Base-by-base conservation (phyloP, 2,113 vertebrate genomes). In the Aptenodytes forsteri region DNA sequence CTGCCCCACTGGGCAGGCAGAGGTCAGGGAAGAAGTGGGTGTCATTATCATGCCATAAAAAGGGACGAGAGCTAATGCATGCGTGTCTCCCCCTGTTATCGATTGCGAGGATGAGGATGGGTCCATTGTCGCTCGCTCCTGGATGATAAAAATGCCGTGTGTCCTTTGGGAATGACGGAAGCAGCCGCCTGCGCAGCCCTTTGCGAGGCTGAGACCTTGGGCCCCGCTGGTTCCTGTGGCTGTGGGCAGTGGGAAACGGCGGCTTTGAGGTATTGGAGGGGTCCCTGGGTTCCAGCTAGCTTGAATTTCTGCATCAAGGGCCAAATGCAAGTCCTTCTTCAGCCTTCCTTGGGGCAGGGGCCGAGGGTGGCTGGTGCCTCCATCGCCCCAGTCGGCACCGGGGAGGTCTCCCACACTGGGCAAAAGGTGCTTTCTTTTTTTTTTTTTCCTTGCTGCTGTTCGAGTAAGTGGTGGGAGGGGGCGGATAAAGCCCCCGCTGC, bases 361-460 rank as follows among this genome's bases (percentile, higher is more conserved):
- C 36, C 0, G 30, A 15, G 40, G 5, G 13, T 10, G 52, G 22
- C 77, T n/a, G 66, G 16, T 36, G 38, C 58, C 40, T 49, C 50
- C 49, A 5, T 5, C 6, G 0, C 44, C 67, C 72, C 49, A 1
- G 32, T 38, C 36, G 11, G 30, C 4, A 0, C 81, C 13, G 81
- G 29, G 30, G 8, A 65, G 7, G 9, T 66, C 46, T 49, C 19
- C 54, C 29, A 9, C 6, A 0, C 16, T 0, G 49, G 46, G 56
- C 16, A 46, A 52, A 44, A 81, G 5, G 27, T 0, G 21, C 14
- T 46, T 32, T 54, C 7, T 29, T 42, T 18, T 27, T 40, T 22
- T 40, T 7, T 36, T 7, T 19, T 20, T 6, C 0, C 54, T 26
- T 22, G 0, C 20, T 27, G 62, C 38, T 1, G 17, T 56, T 80